Conservation (phyloP, 2,888 invertebrate species). For the Amphipyra tragopoginis region DNA sequence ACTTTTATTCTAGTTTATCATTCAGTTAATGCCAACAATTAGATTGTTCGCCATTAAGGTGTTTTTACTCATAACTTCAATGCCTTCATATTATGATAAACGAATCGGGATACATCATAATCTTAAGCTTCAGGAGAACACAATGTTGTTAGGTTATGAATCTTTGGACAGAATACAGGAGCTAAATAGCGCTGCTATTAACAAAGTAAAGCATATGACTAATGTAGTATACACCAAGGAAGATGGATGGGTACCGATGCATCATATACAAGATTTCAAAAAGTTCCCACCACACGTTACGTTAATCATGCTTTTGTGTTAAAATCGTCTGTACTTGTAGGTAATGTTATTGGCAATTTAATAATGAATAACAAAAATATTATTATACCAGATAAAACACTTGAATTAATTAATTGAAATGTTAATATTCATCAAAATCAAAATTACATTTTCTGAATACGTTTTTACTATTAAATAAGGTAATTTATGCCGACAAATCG, state of each 20-base stretch:
- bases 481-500: no score
- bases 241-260: conserved; percentile 49
- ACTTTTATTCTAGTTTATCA: conserved; percentile 36
- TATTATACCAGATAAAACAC: no score
- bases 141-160: conserved; percentile 44
- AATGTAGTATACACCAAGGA: conserved; percentile 36
- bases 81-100: conserved; percentile 34
- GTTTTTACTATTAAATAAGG: no score
- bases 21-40: conserved; percentile 36
- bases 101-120: conserved; percentile 39
- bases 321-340: conserved; percentile 19
- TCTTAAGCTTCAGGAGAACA: conserved; percentile 33
- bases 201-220: conserved; percentile 48
- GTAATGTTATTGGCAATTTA: conserved; percentile 22
- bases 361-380: conserved; percentile 3
- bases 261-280: conserved; percentile 47
- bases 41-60: conserved; percentile 24
- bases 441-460: no score
- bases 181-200: conserved; percentile 37
- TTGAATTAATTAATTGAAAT: no score
- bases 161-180: conserved; percentile 36
- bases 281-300: conserved; percentile 13
- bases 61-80: conserved; percentile 32
- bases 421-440: no score
- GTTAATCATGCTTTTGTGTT: conserved; percentile 46